Base-by-base conservation (phyloP, 1,140 invertebrate species). In the Calephelis nemesis region DNA sequence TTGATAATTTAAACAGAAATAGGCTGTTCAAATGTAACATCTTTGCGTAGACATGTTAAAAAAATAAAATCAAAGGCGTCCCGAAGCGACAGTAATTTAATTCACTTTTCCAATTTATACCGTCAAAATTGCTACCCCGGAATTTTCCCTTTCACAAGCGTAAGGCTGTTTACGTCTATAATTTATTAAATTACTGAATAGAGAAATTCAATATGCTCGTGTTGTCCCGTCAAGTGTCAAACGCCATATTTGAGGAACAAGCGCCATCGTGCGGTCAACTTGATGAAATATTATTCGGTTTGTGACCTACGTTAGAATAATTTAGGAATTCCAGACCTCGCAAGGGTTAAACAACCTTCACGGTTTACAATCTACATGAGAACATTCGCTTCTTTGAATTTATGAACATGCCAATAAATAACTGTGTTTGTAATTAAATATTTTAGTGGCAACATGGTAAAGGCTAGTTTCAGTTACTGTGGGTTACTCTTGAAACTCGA, bases 201-300 rank as follows among this genome's bases (percentile, higher is more conserved):
- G 71, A 75, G 74, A 82, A 81, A 82, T 82, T 74, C 80, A 84
- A 84, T 84, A 84, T 78, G 77, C 67, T 67, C 81, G 73, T 74
- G 75, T 73, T 78, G 72, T 77, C 76, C 76, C 71, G 74, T 79
- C 81, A 83, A 67, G 69, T 63, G 67, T 66, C 72, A 68, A 58
- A 39, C 69, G 72, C 74, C 72, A 74, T 74, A 66, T 74, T 77
- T 74, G 68, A 68, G 50, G 66, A 50, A 65, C 50, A 54, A 72
- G 65, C 58, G 70, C 68, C 70, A 71, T 73, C 73, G 72, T 77
- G 76, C 74, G 78, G 80, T 82, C 80, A 79, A 40, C 54, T 60
- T 12, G 49, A 64, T 71, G 60, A 71, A 71, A 71, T 70, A 70
- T 70, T 60, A 60, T 40, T 12, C 30, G 13, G 15, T 47, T 62